Evolutionary conservation across 2,797 vertebrate genomes (phyloP).

Genomic region (Peromyscus melanophrys): DNA sequence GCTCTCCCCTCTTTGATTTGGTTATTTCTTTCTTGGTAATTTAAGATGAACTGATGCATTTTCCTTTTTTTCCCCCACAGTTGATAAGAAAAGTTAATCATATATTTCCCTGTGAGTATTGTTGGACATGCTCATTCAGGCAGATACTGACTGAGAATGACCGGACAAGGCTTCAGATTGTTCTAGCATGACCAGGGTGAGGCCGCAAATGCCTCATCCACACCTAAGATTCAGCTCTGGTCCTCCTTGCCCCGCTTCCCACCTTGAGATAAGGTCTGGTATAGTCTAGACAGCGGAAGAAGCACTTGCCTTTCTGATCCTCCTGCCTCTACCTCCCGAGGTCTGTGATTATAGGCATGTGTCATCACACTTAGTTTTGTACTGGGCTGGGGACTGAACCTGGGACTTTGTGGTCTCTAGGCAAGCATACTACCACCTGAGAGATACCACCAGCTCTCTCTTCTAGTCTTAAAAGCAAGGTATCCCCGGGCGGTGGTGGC

Average conservation of each 20-base stretch:
- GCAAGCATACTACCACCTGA: neutral
- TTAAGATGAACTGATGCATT: slow-evolving; percentile 19
- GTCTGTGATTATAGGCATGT: neutral
- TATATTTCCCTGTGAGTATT: neutral
- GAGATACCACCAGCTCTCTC: neutral
- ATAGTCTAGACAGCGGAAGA: neutral
- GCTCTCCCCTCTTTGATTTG: neutral
- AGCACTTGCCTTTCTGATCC: neutral
- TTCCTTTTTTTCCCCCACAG: neutral
- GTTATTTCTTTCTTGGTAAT: neutral
- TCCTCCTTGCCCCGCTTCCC: neutral
- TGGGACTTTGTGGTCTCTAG: neutral
- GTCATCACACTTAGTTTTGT: neutral
- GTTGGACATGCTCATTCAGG: neutral
- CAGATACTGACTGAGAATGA: neutral
- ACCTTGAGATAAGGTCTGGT: neutral
- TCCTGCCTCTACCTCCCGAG: neutral
- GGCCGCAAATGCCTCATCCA: neutral
- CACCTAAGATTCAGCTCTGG: neutral
- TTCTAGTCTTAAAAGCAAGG: neutral
- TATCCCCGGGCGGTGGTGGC: no score
- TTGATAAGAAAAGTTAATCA: slow-evolving; percentile 23
- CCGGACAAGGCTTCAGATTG: neutral
- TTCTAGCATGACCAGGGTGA: neutral
- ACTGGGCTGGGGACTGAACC: neutral